Conservation (phyloP, 1,140 invertebrate species). For the Aphelinus atriplicis region DNA sequence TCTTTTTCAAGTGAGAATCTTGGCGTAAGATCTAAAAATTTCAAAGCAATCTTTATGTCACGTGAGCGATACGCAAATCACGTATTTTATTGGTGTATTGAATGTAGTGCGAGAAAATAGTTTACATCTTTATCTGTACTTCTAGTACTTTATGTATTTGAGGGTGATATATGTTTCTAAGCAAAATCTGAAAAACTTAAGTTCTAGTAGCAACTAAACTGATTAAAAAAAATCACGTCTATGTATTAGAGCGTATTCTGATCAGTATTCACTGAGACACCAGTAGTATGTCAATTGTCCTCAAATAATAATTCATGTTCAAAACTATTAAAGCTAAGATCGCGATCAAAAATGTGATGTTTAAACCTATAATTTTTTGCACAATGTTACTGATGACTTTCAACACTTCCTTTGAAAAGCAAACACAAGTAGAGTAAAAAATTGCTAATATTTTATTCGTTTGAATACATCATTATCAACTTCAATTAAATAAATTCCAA, state of each 20-base stretch:
- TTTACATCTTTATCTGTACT: conserved; percentile 20
- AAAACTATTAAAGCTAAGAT: not conserved
- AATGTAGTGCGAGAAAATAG: conserved; percentile 26
- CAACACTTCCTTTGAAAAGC: conserved; percentile 27
- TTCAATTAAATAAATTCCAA: conserved; percentile 30
- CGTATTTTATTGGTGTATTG: conserved; percentile 28
- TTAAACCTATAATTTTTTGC: too few species aligned
- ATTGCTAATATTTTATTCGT: conserved; percentile 30
- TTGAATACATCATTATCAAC: conserved; percentile 18
- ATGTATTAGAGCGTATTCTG: conserved; percentile 41
- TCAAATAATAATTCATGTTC: conserved; percentile 6
- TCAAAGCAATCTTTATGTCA: conserved; percentile 28
- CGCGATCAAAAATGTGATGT: not conserved
- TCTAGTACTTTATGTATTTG: conserved; percentile 2
- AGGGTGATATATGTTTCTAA: conserved; percentile 2
- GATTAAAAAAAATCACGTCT: conserved; percentile 43
- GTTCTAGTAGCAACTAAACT: conserved; percentile 42
- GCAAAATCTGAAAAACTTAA: conserved; percentile 42
- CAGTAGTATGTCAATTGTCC: conserved; percentile 1
- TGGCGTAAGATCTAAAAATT: conserved; percentile 26
- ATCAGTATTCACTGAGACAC: conserved; percentile 24
- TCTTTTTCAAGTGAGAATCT: conserved; percentile 7
- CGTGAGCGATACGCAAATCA: conserved; percentile 4
- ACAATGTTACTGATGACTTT: too few species aligned
- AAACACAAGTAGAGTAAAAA: conserved; percentile 32